Conservation (phyloP, 2,797 vertebrate species). For the Delichon dasypus region DNA sequence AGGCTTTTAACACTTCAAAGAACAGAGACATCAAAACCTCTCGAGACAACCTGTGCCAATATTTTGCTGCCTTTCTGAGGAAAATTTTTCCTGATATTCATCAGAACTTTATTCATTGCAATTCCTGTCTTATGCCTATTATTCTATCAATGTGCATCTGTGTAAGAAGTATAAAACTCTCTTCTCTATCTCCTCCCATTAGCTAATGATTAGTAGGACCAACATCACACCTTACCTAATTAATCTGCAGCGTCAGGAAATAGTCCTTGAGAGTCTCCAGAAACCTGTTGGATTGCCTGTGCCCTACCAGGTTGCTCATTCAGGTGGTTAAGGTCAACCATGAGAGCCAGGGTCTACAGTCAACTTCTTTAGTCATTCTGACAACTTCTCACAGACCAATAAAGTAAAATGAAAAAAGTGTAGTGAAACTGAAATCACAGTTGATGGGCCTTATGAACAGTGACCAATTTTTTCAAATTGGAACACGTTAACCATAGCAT, state of each 20-base stretch:
- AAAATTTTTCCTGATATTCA: not conserved
- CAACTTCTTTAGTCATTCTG: not conserved
- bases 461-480: not conserved
- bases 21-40: not conserved
- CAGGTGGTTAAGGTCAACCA: not conserved
- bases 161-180: not conserved
- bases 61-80: not conserved
- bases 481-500: not conserved
- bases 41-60: not conserved
- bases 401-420: not conserved
- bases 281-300: not conserved
- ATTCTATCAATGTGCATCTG: not conserved
- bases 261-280: not conserved
- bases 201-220: not conserved
- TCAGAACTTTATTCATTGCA: not conserved
- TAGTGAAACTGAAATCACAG: not conserved
- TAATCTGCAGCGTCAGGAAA: not conserved
- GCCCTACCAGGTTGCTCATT: not conserved
- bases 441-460: not conserved
- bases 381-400: not conserved
- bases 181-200: not conserved
- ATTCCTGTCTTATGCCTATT: not conserved
- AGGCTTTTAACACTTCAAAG: not conserved
- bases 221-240: not conserved
- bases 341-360: not conserved